phyloP scores from a whole-genome alignment of 1,140 invertebrate genomes.

The Vanessa atalanta region DNA sequence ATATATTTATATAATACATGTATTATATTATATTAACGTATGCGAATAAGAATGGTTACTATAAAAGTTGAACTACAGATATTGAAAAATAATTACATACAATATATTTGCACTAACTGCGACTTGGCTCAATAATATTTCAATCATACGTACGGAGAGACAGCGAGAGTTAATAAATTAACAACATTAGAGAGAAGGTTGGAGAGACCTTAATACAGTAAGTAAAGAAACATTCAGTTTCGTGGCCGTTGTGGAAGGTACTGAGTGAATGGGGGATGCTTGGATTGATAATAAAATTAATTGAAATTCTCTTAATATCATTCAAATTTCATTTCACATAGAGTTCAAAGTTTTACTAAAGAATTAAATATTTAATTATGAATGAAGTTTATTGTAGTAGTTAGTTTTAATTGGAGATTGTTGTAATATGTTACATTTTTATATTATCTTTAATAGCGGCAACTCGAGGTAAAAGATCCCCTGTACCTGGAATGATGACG shows the following conservation, averaged over 20 bases:
- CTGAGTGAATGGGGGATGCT: background rate
- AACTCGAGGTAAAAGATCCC: conserved; percentile 56
- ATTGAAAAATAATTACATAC: background rate
- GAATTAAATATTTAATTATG: too few species aligned
- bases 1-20: too few species aligned
- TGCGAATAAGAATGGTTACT: background rate
- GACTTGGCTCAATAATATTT: background rate
- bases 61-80: conserved; percentile 2
- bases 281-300: too few species aligned
- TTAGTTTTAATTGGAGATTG: background rate
- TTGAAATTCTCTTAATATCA: too few species aligned
- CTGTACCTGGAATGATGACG: conserved; percentile 57
- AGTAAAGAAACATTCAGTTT: background rate
- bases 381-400: too few species aligned
- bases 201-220: background rate
- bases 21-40: too few species aligned
- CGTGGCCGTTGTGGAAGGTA: background rate
- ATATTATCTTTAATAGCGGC: conserved; percentile 26
- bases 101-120: background rate
- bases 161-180: background rate
- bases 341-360: too few species aligned
- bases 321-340: too few species aligned
- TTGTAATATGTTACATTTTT: background rate
- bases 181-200: background rate
- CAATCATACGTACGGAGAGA: background rate